phyloP scores from a whole-genome alignment of 2,113 vertebrate genomes.

The rat (Rattus norvegicus) region DNA sequence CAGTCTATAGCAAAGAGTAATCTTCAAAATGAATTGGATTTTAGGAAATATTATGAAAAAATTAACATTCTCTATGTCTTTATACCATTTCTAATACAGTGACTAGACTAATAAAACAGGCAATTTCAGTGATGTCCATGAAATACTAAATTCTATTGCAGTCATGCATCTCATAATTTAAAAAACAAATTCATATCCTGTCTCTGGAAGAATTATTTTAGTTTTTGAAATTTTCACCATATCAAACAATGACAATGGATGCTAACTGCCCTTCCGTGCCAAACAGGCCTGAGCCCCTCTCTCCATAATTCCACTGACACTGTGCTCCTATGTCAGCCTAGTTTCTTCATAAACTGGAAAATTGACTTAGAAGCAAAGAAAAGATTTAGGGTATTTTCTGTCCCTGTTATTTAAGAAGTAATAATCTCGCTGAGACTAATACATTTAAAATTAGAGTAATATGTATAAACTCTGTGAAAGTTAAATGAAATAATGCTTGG shows the following conservation, averaged over 20 bases:
- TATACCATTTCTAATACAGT: no score
- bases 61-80: neutral
- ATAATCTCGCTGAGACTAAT: neutral
- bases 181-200: neutral
- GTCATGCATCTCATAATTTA: neutral
- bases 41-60: neutral
- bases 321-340: neutral
- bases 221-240: neutral
- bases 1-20: neutral
- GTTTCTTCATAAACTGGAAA: neutral
- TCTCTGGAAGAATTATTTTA: neutral
- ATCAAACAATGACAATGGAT: neutral
- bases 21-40: neutral
- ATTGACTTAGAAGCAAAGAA: neutral
- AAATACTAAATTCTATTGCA: neutral
- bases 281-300: neutral
- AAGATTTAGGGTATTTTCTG: neutral
- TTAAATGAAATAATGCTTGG: neutral
- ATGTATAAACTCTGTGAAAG: neutral
- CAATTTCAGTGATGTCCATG: neutral
- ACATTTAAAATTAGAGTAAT: neutral
- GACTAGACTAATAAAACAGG: neutral
- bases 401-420: neutral
- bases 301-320: neutral
- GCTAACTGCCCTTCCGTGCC: neutral